Base-by-base conservation (phyloP, 1,140 invertebrate species). In the Paracyclopina nana region DNA sequence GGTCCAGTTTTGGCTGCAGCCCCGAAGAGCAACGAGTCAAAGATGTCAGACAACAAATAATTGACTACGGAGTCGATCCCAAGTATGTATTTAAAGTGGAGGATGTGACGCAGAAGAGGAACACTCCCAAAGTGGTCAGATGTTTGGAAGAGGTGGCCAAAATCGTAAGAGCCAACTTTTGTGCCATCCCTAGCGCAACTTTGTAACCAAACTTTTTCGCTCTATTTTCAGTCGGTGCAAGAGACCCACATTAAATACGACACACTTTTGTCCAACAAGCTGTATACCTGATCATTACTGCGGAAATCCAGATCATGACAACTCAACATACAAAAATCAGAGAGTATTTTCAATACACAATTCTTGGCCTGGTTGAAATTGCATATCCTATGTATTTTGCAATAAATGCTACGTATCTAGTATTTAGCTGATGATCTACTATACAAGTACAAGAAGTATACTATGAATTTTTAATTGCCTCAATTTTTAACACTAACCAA, bases 101-200 rank as follows among this genome's bases (percentile, higher is more conserved):
- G n/a, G 34, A 38, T 20, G 20, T 38, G 5, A n/a, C 20, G n/a
- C 34, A 16, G n/a, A 38, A 38, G 34, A 38, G 20, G 34, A 38
- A 38, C 34, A 38, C 34, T n/a, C 34, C 34, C 34, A 38, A 38
- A 38, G 34, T 38, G 14, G 20, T 38, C 20, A 38, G 34, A 38
- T 38, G 34, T 8, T 20, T 38, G 5, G 34, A 38, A 38, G 34
- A 38, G 34, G 34, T 38, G 5, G 14, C 34, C 34, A 38, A 38
- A 20, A n/a, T 38, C n/a, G 34, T 38, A 9, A n/a, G 34, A 31
- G 29, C 29, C 29, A 9, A 9, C 29, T 31, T 31, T 31, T 31
- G 14, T 9, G 29, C 9, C 14, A 31, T 9, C 29, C 9, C 14
- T 31, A 31, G 9, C 14, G 29, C 9, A 31, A 9, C 9, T 9